These are phyloP conservation scores for Micrastur ruficollis DNA, from an alignment of 2,797 vertebrate genomes.

Conservation along the genomic window DNA sequence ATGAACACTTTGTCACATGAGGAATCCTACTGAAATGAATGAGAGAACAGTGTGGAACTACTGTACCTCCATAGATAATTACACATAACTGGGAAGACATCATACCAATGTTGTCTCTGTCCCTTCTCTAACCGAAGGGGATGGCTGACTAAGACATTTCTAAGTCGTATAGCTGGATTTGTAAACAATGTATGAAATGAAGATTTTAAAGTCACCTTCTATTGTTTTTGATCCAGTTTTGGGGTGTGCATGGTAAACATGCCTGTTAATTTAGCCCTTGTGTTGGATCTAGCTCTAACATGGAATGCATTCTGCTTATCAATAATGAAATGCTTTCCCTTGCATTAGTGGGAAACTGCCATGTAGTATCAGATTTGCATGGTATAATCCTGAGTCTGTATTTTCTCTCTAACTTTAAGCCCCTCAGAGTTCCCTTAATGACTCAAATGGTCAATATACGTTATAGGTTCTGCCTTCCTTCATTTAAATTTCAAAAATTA, in stretches of 20 bases:
- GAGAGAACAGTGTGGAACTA: not conserved
- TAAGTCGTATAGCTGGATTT: not conserved
- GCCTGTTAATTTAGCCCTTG: not conserved
- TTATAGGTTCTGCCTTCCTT: not conserved
- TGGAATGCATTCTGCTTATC: not conserved
- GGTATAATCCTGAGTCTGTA: not conserved
- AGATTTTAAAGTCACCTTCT: not conserved
- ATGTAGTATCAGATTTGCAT: not conserved
- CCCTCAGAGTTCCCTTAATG: not conserved
- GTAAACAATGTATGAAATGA: not conserved
- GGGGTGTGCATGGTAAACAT: not conserved
- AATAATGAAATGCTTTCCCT: not conserved
- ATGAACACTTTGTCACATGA: not conserved
- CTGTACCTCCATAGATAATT: not conserved
- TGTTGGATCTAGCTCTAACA: not conserved
- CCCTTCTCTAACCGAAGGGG: not conserved
- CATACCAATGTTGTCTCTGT: not conserved
- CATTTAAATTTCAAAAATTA: not conserved
- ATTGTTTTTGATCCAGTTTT: not conserved
- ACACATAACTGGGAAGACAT: not conserved
- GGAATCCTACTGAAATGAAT: not conserved
- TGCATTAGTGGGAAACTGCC: not conserved
- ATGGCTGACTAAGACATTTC: not conserved
- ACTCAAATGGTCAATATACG: not conserved
- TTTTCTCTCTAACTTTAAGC: not conserved